Evolutionary conservation across 2,113 vertebrate genomes (phyloP).

Genomic region (Pseudorasbora parva): DNA sequence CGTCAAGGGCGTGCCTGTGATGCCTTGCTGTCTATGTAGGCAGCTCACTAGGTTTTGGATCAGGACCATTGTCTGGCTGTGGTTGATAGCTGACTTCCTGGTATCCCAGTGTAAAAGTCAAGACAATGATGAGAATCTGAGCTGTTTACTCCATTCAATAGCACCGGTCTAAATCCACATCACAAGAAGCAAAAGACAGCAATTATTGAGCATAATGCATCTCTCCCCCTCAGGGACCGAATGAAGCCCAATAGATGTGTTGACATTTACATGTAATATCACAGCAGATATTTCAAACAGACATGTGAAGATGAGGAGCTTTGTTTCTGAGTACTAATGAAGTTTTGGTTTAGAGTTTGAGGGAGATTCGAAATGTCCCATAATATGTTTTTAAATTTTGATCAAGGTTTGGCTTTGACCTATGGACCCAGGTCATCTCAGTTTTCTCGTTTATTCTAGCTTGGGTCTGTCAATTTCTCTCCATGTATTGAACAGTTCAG

Average conservation of each 20-base stretch:
- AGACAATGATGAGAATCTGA: neutral
- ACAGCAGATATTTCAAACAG: neutral
- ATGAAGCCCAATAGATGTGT: constrained; percentile 4
- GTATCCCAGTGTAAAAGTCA: neutral
- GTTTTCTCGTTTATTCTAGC: neutral
- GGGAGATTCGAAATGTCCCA: neutral
- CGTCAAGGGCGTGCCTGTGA: too few species aligned
- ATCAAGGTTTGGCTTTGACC: neutral
- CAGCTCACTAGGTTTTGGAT: neutral
- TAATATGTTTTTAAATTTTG: too few species aligned
- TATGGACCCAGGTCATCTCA: neutral
- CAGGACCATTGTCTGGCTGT: neutral
- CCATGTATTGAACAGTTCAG: neutral
- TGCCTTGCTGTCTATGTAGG: neutral
- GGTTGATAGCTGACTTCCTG: neutral
- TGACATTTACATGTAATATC: constrained; percentile 35
- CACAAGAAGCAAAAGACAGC: neutral
- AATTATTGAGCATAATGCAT: neutral
- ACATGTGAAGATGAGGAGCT: neutral
- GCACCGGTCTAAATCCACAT: constrained; percentile 16
- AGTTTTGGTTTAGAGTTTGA: neutral
- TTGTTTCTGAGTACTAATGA: neutral
- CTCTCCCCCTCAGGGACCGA: neutral
- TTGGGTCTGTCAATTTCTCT: neutral
- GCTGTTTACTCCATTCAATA: neutral